Percentiles rank a stretch among this genome's conserved stretches.
phyloP scores from a whole-genome alignment of 2,113 vertebrate species.

The Mustelus asterias region DNA sequence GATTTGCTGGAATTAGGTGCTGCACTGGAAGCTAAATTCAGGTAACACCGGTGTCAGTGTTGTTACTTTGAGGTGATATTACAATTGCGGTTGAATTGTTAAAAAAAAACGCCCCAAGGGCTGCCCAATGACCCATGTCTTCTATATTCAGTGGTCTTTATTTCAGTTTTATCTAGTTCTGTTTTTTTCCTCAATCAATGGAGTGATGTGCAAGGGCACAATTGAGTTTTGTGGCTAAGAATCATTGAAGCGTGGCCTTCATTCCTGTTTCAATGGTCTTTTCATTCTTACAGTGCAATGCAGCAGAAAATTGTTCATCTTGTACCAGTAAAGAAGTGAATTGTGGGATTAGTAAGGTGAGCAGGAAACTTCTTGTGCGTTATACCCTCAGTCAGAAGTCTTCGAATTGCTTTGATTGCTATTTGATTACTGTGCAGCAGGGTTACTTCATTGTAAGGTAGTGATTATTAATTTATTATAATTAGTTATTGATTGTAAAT shows the following conservation, averaged over 20 bases:
- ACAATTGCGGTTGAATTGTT: not conserved
- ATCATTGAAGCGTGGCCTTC: not conserved
- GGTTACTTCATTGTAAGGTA: not conserved
- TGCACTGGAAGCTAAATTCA: not conserved
- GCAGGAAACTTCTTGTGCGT: not conserved
- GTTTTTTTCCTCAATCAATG: slow-evolving; percentile 18
- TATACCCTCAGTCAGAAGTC: not conserved
- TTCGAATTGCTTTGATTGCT: not conserved
- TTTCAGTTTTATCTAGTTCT: slow-evolving; percentile 31
- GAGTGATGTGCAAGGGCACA: not conserved
- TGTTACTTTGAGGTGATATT: not conserved
- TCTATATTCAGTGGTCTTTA: slow-evolving; percentile 15
- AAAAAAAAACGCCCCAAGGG: not conserved
- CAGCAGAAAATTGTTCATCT: slow-evolving; percentile 16
- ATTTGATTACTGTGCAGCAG: not conserved
- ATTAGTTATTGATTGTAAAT: too few species aligned
- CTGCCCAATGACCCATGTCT: slow-evolving; percentile 21
- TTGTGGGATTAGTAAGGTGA: slow-evolving; percentile 1
- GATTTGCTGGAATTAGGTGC: not conserved
- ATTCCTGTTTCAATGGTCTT: slow-evolving; percentile 6
- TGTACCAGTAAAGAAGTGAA: slow-evolving; percentile 6
- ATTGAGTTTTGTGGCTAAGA: slow-evolving; percentile 34
- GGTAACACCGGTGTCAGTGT: not conserved
- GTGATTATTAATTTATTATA: not conserved
- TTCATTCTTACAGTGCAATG: slow-evolving; percentile 23